Evolutionary conservation across 1,140 invertebrate genomes (phyloP).

Genomic region (Dreissena rostriformis): DNA sequence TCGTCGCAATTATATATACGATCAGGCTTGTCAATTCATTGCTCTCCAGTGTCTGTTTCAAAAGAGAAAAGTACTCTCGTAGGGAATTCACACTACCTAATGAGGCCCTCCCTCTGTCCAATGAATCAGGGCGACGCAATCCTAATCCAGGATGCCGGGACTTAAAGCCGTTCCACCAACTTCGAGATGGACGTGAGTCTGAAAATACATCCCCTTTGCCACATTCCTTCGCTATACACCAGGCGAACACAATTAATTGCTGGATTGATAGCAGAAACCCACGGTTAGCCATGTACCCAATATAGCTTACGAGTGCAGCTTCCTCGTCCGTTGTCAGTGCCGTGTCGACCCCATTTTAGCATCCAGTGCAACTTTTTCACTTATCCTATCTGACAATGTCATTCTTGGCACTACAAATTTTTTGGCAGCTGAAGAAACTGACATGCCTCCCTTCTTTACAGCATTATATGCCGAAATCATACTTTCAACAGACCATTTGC

Average conservation of each 20-base stretch:
- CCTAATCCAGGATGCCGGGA: conserved; percentile 5
- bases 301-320: conserved; percentile 34
- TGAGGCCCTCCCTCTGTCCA: conserved; percentile 25
- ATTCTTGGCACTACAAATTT: conserved; percentile 20
- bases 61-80: conserved; percentile 14
- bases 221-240: conserved; percentile 21
- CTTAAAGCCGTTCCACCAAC: conserved; percentile 36
- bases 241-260: conserved; percentile 5
- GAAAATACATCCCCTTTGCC: not conserved
- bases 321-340: conserved; percentile 18
- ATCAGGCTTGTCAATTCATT: conserved; percentile 31
- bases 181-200: conserved; percentile 1
- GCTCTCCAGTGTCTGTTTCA: conserved; percentile 24
- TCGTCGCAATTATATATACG: conserved; percentile 49
- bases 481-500: conserved; percentile 28
- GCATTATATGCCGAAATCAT: conserved; percentile 15
- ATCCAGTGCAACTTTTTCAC: conserved; percentile 9
- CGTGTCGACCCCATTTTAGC: conserved; percentile 29
- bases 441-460: not conserved
- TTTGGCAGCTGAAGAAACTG: conserved; percentile 24
- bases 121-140: conserved; percentile 11
- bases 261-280: conserved; percentile 16
- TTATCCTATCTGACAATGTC: conserved; percentile 12
- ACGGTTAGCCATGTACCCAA: conserved; percentile 22
- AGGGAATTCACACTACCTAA: conserved; percentile 14